Evolutionary conservation across 2,113 vertebrate genomes (phyloP).

Genomic region (Morone saxatilis): DNA sequence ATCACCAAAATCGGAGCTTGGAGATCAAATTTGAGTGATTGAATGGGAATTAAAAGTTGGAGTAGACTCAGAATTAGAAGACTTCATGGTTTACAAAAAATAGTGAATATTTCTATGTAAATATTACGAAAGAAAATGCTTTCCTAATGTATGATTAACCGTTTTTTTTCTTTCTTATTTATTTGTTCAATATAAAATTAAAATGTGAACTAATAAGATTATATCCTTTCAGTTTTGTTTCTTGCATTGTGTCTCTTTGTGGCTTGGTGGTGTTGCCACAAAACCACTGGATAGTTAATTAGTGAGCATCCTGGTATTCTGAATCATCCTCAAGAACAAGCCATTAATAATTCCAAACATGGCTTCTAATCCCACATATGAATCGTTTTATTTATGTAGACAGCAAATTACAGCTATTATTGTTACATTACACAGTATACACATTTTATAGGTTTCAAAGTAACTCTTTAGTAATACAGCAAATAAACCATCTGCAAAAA

Average conservation of each 20-base stretch:
- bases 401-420: background rate
- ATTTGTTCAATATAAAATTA: background rate
- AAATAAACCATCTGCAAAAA: background rate
- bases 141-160: background rate
- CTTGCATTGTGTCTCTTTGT: background rate
- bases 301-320: background rate
- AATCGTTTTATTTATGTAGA: background rate
- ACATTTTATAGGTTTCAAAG: background rate
- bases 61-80: too few species aligned
- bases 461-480: background rate
- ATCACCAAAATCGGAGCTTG: too few species aligned
- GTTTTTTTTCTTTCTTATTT: too few species aligned
- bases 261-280: too few species aligned
- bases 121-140: background rate
- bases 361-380: background rate
- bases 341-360: background rate
- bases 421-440: slow-evolving; percentile 3
- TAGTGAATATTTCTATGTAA: too few species aligned
- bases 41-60: background rate
- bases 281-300: background rate
- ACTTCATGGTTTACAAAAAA: background rate
- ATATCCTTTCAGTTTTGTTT: background rate
- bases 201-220: background rate
- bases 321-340: background rate
- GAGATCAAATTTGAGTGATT: background rate